phyloP scores from a whole-genome alignment of 2,113 vertebrate species.

The Columba janthina region DNA sequence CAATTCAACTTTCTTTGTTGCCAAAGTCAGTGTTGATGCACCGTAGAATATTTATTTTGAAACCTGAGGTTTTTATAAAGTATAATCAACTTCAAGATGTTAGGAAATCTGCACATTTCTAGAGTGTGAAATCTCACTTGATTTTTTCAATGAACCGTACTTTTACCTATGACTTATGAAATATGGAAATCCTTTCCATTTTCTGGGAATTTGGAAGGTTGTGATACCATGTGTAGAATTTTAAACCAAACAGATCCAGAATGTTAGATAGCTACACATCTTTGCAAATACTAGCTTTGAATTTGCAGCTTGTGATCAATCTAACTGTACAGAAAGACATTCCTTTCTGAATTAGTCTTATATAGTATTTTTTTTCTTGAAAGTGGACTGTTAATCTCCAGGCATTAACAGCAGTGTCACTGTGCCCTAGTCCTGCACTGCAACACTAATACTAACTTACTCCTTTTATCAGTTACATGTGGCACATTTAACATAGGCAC shows the following conservation, averaged over 20 bases:
- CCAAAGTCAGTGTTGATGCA: not conserved
- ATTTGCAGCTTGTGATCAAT: not conserved
- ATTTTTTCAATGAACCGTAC: not conserved
- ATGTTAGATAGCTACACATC: fast-evolving
- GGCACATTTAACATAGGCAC: not conserved
- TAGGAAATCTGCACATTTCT: not conserved
- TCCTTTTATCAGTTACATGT: not conserved
- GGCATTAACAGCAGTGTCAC: not conserved
- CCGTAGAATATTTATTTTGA: not conserved
- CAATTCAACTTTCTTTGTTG: not conserved
- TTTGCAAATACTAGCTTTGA: not conserved
- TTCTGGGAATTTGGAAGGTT: not conserved
- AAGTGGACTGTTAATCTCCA: not conserved
- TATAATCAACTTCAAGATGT: not conserved
- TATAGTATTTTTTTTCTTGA: not conserved
- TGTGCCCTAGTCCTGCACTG: not conserved
- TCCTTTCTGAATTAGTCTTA: not conserved
- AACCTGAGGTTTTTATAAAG: not conserved
- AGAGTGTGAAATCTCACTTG: not conserved
- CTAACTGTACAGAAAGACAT: not conserved
- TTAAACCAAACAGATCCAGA: not conserved
- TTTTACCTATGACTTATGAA: not conserved
- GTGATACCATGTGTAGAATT: not conserved
- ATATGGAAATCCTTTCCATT: not conserved
- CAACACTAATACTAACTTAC: not conserved